Evolutionary conservation across 1,140 invertebrate species (phyloP), one percentile per base, ranked within the genome.

Genomic region (Colletes latitarsis): DNA sequence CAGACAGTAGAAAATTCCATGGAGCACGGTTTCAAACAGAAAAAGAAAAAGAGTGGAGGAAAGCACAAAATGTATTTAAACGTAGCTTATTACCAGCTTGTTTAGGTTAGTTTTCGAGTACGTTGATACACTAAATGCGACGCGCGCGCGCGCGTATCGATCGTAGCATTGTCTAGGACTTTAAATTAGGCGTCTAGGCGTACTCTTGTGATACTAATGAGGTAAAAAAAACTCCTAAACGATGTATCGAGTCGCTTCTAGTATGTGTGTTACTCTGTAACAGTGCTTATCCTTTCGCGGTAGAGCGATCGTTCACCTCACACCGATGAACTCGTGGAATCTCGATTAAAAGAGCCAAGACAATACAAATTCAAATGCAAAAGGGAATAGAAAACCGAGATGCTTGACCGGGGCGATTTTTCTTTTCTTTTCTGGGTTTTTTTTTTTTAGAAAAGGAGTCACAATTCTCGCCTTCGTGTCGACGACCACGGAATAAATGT

Each of bases 141-240:
- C 60, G 73, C n/a, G n/a, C n/a, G n/a, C n/a, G n/a, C n/a, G n/a
- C n/a, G n/a, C 72, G 52, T 55, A 41, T 81, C 62, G 49, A 83
- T 66, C 30, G 39, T 82, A 87, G 75, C 71, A 69, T 89, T 86
- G 87, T 82, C 77, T 88, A 89, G 84, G 82, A 57, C 74, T 39
- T 82, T 21, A 14, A 84, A 76, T 41, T 81, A 80, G 49, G 63
- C 55, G 53, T 43, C 82, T 89, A 91, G 88, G 88, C 86, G 83
- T 90, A 89, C 86, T 90, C 86, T 92, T 92, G 91, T 92, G 91
- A 92, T 92, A 93, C 84, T 89, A 91, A 66, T 12, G 60, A 39
- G 49, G 71, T 62, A 53, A 63, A 30, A 88, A 63, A 88, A 86
- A 87, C 89, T 91, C 87, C 87, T 89, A 82, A 87, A 88, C 88